Base-by-base conservation (phyloP, 1,140 invertebrate species). In the Pachypeltis micranthus region DNA sequence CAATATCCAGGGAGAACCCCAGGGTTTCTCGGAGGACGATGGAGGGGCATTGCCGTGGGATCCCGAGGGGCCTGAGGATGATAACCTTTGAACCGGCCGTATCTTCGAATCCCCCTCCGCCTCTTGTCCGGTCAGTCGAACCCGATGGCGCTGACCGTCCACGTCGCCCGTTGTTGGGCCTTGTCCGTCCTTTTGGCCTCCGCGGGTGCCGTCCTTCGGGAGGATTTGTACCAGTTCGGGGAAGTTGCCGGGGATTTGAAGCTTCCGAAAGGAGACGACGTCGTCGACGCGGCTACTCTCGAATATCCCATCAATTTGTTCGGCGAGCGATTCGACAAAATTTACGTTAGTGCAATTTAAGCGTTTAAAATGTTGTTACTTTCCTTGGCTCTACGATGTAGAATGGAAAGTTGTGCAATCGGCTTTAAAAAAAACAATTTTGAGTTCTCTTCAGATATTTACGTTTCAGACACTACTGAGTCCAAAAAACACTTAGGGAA, bases 231-330 rank as follows among this genome's bases (percentile, higher is more conserved):
- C 57, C 27, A 27, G n/a, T 59, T 59, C 26, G 57, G 29, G 3
- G 57, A 19, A 2, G 1, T 19, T 1, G 25, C 19, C 27, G 57
- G 28, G 10, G 57, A 31, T n/a, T 3, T 1, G 28, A 25, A 31
- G 26, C 24, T 59, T 2, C 57, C n/a, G 1, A 29, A 34, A 59
- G 57, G 57, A n/a, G 57, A 59, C 57, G 28, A 59, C 57, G 26
- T n/a, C 14, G 28, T 29, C 28, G 29, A n/a, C 4, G 28, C 28
- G n/a, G 29, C 31, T 19, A 2, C 26, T 2, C 28, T 59, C 12
- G n/a, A 1, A 10, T 16, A n/a, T 2, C 57, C 57, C 2, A 59
- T 59, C 29, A 59, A 59, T 19, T 19, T 29, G 14, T 28, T 28
- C 26, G 29, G 29, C 2, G 57, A 59, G 7, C 16, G n/a, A 2